Conservation (phyloP, 1,140 invertebrate genomes). For the Sipha flava region DNA sequence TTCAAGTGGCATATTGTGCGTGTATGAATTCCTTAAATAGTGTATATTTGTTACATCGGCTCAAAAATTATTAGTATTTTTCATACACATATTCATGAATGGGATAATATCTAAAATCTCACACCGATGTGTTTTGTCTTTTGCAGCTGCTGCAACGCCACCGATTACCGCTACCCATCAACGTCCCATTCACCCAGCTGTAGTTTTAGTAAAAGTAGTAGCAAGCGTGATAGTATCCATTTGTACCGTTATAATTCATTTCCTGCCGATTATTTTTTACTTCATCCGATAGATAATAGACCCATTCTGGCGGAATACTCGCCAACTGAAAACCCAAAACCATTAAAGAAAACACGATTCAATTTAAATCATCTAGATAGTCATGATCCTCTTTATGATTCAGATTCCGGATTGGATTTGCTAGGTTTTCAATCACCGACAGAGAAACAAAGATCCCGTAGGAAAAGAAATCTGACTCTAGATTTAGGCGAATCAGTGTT, state of each 20-base stretch:
- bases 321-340: slow-evolving; percentile 18
- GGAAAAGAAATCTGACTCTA: slow-evolving; percentile 25
- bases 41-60: neutral
- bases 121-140: slow-evolving; percentile 18
- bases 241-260: slow-evolving; percentile 31
- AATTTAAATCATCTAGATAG: slow-evolving; percentile 8
- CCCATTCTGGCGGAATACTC: slow-evolving; percentile 4
- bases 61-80: slow-evolving; percentile 12
- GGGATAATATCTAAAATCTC: neutral
- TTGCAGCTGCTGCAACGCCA: slow-evolving; percentile 31
- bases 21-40: neutral
- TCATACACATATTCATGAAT: neutral
- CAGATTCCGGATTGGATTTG: slow-evolving; percentile 9
- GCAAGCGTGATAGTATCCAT: slow-evolving; percentile 21
- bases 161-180: slow-evolving; percentile 29
- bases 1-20: neutral
- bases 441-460: neutral
- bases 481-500: slow-evolving; percentile 27
- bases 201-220: slow-evolving; percentile 29
- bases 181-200: slow-evolving; percentile 28
- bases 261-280: slow-evolving; percentile 25
- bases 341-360: slow-evolving; percentile 18
- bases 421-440: slow-evolving; percentile 14
- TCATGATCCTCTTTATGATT: slow-evolving; percentile 14
- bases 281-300: slow-evolving; percentile 27